These are phyloP conservation scores for Papilio protenor DNA, from an alignment of 2,888 invertebrate genomes.

Conservation along the genomic window DNA sequence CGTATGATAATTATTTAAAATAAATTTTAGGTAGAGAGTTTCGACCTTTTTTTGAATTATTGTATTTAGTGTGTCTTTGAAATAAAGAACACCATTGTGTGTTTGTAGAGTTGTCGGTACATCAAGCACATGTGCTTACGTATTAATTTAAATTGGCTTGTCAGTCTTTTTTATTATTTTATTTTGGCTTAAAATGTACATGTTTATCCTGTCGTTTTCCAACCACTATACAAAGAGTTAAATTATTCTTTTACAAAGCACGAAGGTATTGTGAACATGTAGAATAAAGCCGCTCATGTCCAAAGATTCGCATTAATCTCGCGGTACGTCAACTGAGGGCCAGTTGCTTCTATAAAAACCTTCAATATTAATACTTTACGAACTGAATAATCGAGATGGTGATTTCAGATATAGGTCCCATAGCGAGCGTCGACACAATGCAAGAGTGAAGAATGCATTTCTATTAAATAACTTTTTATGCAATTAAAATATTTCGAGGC, in stretches of 20 bases:
- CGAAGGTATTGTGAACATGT: constrained; percentile 6
- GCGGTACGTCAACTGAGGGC: constrained; percentile 18
- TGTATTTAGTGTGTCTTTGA: not conserved
- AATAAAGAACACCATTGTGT: no score
- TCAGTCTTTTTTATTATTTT: not conserved
- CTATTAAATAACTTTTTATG: constrained; percentile 19
- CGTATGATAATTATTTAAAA: not conserved
- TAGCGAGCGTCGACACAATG: constrained; percentile 21
- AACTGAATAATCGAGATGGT: constrained; percentile 39
- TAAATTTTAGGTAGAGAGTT: not conserved
- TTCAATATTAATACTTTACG: constrained; percentile 32
- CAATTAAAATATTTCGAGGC: constrained; percentile 2
- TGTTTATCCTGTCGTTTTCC: not conserved
- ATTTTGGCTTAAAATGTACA: not conserved
- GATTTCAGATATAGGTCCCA: constrained; percentile 33
- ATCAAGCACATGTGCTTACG: not conserved
- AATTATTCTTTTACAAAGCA: constrained; percentile 14
- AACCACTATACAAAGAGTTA: constrained; percentile 14
- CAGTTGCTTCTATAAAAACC: constrained; percentile 18
- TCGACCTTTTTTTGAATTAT: no score
- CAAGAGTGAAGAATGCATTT: constrained; percentile 32
- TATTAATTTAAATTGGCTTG: not conserved
- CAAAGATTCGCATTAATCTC: constrained; percentile 1
- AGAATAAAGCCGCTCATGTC: constrained; percentile 22
- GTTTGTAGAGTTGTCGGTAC: not conserved